phyloP scores from a whole-genome alignment of 2,888 invertebrate species.

The Philonicus albiceps region DNA sequence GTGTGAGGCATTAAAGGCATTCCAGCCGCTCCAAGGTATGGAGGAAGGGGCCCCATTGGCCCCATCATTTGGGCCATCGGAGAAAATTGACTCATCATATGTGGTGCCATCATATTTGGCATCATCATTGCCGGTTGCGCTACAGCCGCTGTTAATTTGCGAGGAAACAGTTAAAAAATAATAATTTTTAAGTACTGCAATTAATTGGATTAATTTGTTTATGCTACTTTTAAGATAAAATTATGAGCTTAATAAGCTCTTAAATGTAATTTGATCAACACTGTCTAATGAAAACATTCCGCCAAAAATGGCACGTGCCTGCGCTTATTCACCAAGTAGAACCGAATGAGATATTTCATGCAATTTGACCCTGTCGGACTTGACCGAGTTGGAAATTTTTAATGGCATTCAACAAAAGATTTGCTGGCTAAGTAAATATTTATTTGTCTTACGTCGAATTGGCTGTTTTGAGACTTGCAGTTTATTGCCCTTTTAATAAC shows the following conservation, averaged over 20 bases:
- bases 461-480: neutral
- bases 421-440: neutral
- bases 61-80: constrained; percentile 72
- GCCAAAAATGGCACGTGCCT: neutral
- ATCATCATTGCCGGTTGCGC: constrained; percentile 71
- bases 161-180: neutral
- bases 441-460: too few species aligned
- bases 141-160: constrained; percentile 53
- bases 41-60: constrained; percentile 75
- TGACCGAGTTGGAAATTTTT: neutral
- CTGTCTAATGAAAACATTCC: neutral
- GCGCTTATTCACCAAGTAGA: neutral
- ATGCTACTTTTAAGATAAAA: too few species aligned
- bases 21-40: constrained; percentile 74
- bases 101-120: constrained; percentile 68
- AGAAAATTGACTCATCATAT: constrained; percentile 67
- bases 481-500: neutral
- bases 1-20: constrained; percentile 68
- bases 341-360: neutral
- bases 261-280: neutral
- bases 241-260: neutral
- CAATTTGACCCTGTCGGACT: neutral
- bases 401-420: neutral
- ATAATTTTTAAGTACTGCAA: neutral
- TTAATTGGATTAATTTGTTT: too few species aligned